phyloP scores from a whole-genome alignment of 2,113 vertebrate genomes.

The Gallinago media region DNA sequence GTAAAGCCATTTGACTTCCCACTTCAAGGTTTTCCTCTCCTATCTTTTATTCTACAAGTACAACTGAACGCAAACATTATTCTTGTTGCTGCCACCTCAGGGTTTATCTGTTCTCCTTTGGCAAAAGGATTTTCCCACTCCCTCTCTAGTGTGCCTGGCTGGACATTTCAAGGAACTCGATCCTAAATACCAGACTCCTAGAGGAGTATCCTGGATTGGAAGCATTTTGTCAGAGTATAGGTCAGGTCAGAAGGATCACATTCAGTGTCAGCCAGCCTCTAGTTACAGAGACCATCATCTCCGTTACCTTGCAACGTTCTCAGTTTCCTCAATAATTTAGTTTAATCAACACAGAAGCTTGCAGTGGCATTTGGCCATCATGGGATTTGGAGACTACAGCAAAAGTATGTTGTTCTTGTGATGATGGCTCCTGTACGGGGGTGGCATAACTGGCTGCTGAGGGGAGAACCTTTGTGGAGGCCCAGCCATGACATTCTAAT shows the following conservation, averaged over 20 bases:
- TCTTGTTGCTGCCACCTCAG: neutral
- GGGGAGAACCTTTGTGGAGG: too few relatives aligned
- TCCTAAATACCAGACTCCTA: neutral
- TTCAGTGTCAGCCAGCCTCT: neutral
- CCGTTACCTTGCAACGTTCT: fast-evolving
- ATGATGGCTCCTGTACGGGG: too few relatives aligned
- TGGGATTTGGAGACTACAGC: too few relatives aligned
- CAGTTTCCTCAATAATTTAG: neutral
- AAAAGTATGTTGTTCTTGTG: too few relatives aligned
- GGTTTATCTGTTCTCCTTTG: neutral
- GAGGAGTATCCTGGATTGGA: neutral
- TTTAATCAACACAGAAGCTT: neutral
- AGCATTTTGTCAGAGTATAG: neutral
- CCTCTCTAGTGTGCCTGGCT: neutral
- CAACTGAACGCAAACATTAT: neutral
- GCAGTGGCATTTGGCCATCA: neutral
- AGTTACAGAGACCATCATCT: neutral
- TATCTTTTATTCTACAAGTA: neutral
- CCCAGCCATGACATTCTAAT: neutral
- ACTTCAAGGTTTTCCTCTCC: too few relatives aligned
- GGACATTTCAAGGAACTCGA: neutral
- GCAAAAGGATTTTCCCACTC: neutral
- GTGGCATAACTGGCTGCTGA: too few relatives aligned
- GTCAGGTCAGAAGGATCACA: neutral
- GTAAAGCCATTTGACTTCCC: neutral